phyloP scores from a whole-genome alignment of 2,113 vertebrate species.

The Sander lucioperca region DNA sequence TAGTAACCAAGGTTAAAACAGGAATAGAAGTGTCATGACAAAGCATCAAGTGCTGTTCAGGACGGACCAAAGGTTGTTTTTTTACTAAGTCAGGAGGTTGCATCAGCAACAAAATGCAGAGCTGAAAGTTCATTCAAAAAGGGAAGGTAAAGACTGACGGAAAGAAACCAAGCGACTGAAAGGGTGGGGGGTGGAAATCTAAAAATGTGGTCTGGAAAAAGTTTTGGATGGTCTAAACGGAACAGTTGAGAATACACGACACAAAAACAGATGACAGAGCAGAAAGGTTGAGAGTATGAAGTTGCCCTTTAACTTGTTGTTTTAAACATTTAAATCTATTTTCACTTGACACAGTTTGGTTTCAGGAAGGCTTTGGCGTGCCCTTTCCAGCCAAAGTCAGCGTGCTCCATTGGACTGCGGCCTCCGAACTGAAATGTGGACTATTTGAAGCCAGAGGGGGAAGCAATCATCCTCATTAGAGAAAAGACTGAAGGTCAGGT shows the following conservation, averaged over 20 bases:
- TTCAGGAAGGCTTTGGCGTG: slow-evolving; percentile 30
- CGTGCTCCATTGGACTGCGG: neutral
- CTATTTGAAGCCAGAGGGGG: neutral
- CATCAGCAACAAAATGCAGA: neutral
- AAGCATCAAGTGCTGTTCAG: neutral
- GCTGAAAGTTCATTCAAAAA: slow-evolving; percentile 27
- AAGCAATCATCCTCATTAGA: slow-evolving; percentile 17
- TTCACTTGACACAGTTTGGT: slow-evolving; percentile 36
- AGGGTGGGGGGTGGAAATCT: slow-evolving; percentile 39
- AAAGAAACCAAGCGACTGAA: slow-evolving; percentile 26
- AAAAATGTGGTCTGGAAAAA: slow-evolving; percentile 61
- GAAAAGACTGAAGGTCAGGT: slow-evolving; percentile 30
- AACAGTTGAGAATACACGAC: slow-evolving; percentile 55
- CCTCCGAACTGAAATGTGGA: slow-evolving; percentile 14
- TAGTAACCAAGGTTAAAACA: neutral
- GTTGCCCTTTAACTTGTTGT: slow-evolving; percentile 27
- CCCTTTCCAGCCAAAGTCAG: slow-evolving; percentile 13
- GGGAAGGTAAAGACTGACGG: slow-evolving; percentile 11
- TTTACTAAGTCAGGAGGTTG: neutral
- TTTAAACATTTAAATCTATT: slow-evolving; percentile 46
- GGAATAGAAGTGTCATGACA: neutral
- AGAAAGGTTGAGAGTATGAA: slow-evolving; percentile 30
- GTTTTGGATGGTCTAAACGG: slow-evolving; percentile 28
- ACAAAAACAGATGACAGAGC: slow-evolving; percentile 61
- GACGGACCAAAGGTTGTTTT: neutral